A percentile compares a stretch with the other conserved stretches of the same genome.
Conservation (phyloP, 2,113 vertebrate species). For the Anhinga rufa region DNA sequence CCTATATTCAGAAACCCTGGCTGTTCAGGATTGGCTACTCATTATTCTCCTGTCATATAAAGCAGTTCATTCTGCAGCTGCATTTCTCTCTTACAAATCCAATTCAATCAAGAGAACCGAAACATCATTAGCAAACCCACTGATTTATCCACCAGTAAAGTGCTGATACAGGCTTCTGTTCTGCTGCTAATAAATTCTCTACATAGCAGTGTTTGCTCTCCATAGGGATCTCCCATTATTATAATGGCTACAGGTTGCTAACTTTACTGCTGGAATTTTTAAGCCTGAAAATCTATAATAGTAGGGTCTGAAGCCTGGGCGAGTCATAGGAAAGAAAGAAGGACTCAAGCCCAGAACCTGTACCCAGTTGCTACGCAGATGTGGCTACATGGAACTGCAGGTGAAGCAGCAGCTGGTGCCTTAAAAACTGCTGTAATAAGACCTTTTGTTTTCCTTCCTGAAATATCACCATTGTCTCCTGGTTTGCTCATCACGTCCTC, state of each 20-base stretch:
- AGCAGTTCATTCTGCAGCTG: conserved; percentile 58
- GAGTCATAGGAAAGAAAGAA: not conserved
- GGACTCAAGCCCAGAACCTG: not conserved
- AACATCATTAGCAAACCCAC: conserved; percentile 56
- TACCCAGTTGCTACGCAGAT: not conserved
- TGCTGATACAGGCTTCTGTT: conserved; percentile 48
- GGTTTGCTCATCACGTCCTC: not conserved
- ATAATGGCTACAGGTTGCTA: not conserved
- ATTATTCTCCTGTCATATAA: conserved; percentile 45
- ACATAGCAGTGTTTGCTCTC: not conserved
- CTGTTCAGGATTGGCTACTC: conserved; percentile 20
- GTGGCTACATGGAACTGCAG: not conserved
- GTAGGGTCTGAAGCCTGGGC: not conserved
- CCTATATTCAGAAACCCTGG: conserved; percentile 7
- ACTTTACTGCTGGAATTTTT: not conserved
- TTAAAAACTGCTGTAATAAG: not conserved
- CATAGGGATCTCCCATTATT: conserved; percentile 20
- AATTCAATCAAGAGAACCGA: conserved; percentile 49
- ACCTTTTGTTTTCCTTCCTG: not conserved
- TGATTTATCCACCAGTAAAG: conserved; percentile 41
- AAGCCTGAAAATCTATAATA: not conserved
- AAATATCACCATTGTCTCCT: not conserved
- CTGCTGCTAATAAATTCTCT: conserved; percentile 45
- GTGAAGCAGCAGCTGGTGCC: not conserved
- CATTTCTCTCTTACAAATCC: conserved; percentile 44